Evolutionary conservation across 2,113 vertebrate genomes (phyloP), one percentile per base, ranked within the genome.

Genomic region (Anolis carolinensis): DNA sequence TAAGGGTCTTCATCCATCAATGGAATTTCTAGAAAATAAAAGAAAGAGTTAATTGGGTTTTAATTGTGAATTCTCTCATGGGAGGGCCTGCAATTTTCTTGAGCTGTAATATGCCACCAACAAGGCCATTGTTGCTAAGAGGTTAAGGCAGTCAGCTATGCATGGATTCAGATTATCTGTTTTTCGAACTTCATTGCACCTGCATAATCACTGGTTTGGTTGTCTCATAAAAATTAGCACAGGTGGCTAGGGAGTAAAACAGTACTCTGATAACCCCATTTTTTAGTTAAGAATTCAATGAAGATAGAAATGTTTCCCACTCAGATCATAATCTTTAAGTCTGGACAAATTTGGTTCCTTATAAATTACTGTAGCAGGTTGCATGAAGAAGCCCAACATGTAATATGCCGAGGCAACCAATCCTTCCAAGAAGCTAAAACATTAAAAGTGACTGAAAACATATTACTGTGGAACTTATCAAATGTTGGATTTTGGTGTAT

Each of bases 1-100:
- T 96, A 96, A 78, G 93, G 92, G n/a, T 95, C 96, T 87, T 96
- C 97, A 81, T 96, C 97, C 96, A 98, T 97, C 85, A 98, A 94
- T 83, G 97, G 97, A 91, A 97, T 97, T 95, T 97, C 97, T 98
- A 94, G 36, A 92, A 94, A 89, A 87, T 72, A 76, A 79, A 67
- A 89, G 90, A 82, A 85, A 32, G 65, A 63, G 32, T 50, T 70
- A 86, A 85, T 30, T 89, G 89, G 44, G 86, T 88, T 86, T 82
- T 78, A 71, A 70, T 10, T 67, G 39, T 62, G 85, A 80, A 78
- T 85, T 68, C 27, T 55, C 23, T 70, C 21, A 68, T 75, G 55
- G 55, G 44, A 39, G 59, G 44, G 39, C 76, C 88, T n/a, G 32
- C 32, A 86, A 81, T 87, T 74, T 50, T 0, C 1, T 11, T 87